Evolutionary conservation across 2,113 vertebrate genomes (phyloP), one percentile per base, ranked within the genome.

Genomic region (Oriolus oriolus): DNA sequence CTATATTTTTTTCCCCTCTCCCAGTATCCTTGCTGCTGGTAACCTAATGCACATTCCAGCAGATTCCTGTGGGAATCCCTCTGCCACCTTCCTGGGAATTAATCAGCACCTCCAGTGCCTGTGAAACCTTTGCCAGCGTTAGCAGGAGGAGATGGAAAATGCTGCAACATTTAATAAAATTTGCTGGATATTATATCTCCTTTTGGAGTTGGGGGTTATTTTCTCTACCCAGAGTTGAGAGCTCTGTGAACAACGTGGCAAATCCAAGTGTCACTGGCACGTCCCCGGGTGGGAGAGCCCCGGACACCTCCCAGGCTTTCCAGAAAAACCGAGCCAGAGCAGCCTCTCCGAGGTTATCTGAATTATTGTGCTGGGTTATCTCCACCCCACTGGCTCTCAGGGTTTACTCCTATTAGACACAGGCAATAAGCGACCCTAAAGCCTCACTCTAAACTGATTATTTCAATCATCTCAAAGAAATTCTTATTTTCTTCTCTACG

Each of bases 81-180:
- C 35, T 94, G 90, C 28, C 93, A 88, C 83, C 83, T 89, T 37
- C 63, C 64, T 91, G 75, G 59, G 73, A 86, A 94, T 94, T 85
- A 96, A 91, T 96, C 92, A 97, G 86, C 42, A 27, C 83, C 85
- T 95, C 89, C 89, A 75, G 76, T 85, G 59, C 74, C 94, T 91
- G 85, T 94, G 95, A 92, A 96, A 95, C 82, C 85, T 78, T 96
- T 41, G 50, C 86, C 87, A 92, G 93, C 78, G 84, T n/a, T n/a
- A n/a, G n/a, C n/a, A n/a, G n/a, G n/a, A n/a, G n/a, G n/a, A n/a
- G n/a, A n/a, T n/a, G n/a, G n/a, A n/a, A n/a, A 94, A 71, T 24
- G 57, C 11, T 33, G 35, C 4, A 33, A 27, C 22, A 57, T 49
- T 66, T 41, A 41, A 61, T 28, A 13, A 17, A 21, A 57, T 16